A percentile compares a stretch with the other conserved stretches of the same genome.
These are phyloP conservation scores for Pachypanchax playfairii DNA, from an alignment of 2,113 vertebrate genomes.

Conservation along the genomic window DNA sequence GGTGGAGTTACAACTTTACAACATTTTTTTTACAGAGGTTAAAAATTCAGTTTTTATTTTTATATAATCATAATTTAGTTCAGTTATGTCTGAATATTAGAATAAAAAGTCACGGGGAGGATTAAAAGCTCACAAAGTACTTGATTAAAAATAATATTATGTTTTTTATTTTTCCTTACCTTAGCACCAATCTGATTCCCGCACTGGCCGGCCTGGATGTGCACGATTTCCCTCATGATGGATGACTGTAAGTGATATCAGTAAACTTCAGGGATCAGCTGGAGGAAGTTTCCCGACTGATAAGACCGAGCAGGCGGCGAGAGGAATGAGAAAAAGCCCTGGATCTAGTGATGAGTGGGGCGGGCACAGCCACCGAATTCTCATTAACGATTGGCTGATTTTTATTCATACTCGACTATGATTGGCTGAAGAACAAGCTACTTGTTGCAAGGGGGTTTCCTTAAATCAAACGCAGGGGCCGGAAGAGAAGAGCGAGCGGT, in stretches of 20 bases:
- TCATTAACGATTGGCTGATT: conserved; percentile 41
- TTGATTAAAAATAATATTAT: neutral
- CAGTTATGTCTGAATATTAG: too few species aligned
- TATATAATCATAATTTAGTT: too few species aligned
- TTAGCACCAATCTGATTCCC: conserved; percentile 83
- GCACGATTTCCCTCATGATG: conserved; percentile 82
- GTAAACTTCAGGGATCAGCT: neutral
- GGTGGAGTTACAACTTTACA: too few species aligned
- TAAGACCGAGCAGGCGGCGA: neutral
- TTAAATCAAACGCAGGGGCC: conserved; percentile 30
- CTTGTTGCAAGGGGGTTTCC: conserved; percentile 43
- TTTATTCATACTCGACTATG: neutral
- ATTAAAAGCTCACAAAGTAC: neutral
- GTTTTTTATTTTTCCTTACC: conserved; percentile 51
- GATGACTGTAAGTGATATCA: neutral
- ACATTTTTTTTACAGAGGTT: too few species aligned
- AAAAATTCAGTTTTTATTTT: too few species aligned
- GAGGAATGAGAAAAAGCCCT: neutral
- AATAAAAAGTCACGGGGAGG: too few species aligned
- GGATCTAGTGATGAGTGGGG: neutral
- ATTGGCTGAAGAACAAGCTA: conserved; percentile 28
- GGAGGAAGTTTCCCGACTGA: conserved; percentile 5
- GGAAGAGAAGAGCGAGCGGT: conserved; percentile 56
- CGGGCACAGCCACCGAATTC: neutral
- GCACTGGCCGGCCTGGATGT: conserved; percentile 81